Conservation (phyloP, 2,113 vertebrate species). For the human region GRCh38 chr9:113334001-113334500, state of each 20-base stretch:
- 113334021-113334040: background rate
- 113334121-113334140: background rate
- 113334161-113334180: background rate
- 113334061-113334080: background rate
- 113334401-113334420: background rate
- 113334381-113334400: background rate
- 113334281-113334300: background rate
- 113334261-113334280: background rate
- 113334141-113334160: background rate
- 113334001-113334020: background rate
- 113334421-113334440: conserved; percentile 26
- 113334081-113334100: background rate
- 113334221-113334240: background rate
- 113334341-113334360: background rate
- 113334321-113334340: background rate
- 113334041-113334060: background rate
- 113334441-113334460: background rate
- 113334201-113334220: background rate
- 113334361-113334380: background rate
- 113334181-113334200: background rate
- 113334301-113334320: background rate
- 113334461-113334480: background rate
- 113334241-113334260: background rate
- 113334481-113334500: background rate
- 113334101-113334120: background rate